Percentiles rank a stretch among this genome's conserved stretches.
Conservation (phyloP, 2,113 vertebrate genomes). For the human (Homo sapiens) region DNA sequence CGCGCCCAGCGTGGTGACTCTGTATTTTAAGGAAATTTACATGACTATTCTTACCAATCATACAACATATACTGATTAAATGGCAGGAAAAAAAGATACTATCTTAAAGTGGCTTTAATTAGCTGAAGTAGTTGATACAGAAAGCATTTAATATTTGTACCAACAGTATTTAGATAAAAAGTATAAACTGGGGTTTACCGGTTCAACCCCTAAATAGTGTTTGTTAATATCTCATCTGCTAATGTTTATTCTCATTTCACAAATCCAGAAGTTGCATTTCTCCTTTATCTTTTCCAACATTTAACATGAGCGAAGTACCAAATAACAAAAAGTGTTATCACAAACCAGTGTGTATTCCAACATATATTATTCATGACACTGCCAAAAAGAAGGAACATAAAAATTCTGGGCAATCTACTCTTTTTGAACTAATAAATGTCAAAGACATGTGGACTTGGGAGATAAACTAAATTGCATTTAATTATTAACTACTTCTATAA, state of each 20-base stretch:
- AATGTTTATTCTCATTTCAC: background rate
- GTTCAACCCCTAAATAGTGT: background rate
- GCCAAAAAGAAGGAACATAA: constrained; percentile 27
- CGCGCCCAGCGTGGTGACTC: background rate
- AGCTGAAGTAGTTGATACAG: background rate
- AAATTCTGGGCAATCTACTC: background rate
- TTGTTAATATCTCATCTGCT: constrained; percentile 20
- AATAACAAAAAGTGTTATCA: background rate
- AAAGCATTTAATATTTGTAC: constrained; percentile 5
- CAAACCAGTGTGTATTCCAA: background rate
- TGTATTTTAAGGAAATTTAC: constrained; percentile 6
- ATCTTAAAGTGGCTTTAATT: constrained; percentile 44
- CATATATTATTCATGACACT: background rate
- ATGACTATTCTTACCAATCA: background rate
- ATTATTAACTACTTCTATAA: constrained; percentile 29
- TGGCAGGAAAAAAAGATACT: background rate
- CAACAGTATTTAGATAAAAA: constrained; percentile 22
- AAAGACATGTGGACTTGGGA: background rate
- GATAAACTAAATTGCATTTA: background rate
- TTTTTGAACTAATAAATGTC: background rate
- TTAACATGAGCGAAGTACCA: constrained; percentile 13
- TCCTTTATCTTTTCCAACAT: constrained; percentile 19
- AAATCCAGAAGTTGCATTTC: constrained; percentile 43
- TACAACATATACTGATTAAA: constrained; percentile 2
- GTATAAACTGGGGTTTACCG: constrained; percentile 3